Percentiles rank a stretch among this genome's conserved stretches.
phyloP scores from a whole-genome alignment of 2,797 vertebrate genomes.

The Platyrinchus mystaceus region DNA sequence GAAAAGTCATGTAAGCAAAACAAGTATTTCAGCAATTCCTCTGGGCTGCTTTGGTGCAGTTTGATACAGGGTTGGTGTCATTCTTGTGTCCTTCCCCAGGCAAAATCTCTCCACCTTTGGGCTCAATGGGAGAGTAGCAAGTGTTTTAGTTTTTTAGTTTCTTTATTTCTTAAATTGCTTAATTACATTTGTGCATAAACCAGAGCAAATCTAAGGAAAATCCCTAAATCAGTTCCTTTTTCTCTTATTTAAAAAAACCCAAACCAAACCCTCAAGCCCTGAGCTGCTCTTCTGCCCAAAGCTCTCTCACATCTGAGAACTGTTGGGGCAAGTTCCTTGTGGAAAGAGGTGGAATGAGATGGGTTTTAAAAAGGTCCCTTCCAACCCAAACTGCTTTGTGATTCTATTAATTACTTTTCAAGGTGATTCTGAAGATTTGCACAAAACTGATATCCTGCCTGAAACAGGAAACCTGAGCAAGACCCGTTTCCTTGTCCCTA shows the following conservation, averaged over 20 bases:
- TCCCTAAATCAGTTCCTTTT: not conserved
- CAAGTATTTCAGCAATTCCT: not conserved
- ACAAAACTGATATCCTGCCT: fast-evolving
- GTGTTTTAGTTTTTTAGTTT: not conserved
- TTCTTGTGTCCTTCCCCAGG: fast-evolving
- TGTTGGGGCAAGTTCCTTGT: fast-evolving
- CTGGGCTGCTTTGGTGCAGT: not conserved
- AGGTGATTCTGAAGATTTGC: not conserved
- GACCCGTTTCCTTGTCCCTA: fast-evolving
- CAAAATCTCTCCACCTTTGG: not conserved
- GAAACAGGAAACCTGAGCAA: fast-evolving
- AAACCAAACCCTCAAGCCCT: fast-evolving
- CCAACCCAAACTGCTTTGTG: not conserved
- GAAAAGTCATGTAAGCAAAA: not conserved
- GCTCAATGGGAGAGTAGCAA: fast-evolving
- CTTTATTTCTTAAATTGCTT: not conserved
- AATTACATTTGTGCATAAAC: not conserved
- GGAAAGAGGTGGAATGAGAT: fast-evolving
- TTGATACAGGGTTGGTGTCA: fast-evolving
- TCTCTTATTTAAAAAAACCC: not conserved
- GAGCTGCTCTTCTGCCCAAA: not conserved
- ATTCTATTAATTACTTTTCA: fast-evolving
- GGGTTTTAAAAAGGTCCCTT: not conserved
- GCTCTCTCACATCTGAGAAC: fast-evolving
- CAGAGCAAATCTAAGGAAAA: not conserved